Conservation (phyloP, 2,113 vertebrate genomes). For the Heloderma charlesbogerti region DNA sequence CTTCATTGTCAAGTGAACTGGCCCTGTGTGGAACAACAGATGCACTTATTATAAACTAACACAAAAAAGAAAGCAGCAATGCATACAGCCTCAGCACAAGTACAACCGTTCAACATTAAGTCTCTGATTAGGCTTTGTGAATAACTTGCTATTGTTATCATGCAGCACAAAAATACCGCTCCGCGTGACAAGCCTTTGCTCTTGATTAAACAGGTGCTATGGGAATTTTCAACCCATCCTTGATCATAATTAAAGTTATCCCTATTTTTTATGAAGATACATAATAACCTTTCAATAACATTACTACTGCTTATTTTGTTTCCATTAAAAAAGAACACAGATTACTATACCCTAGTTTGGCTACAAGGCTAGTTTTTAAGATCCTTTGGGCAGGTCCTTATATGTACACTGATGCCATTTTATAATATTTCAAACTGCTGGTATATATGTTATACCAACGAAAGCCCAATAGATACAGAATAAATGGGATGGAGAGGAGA, state of each 20-base stretch:
- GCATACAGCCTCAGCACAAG: background rate
- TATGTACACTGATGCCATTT: background rate
- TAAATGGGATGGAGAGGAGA: background rate
- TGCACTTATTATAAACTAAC: background rate
- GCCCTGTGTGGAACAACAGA: background rate
- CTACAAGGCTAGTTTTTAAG: background rate
- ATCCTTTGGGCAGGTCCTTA: background rate
- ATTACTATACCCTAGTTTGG: background rate
- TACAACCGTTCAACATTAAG: constrained; percentile 31
- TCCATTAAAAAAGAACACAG: constrained; percentile 26
- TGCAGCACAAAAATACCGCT: constrained; percentile 30
- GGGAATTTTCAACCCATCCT: constrained; percentile 54
- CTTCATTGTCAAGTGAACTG: background rate
- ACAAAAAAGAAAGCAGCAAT: background rate
- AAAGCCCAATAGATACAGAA: background rate
- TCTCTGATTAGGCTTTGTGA: constrained; percentile 39
- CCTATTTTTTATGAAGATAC: constrained; percentile 29
- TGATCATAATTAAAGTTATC: constrained; percentile 56
- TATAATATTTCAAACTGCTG: background rate
- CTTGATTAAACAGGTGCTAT: constrained; percentile 53
- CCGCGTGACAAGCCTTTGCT: constrained; percentile 12
- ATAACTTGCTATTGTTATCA: constrained; percentile 42
- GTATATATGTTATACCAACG: background rate
- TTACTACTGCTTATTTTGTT: background rate
- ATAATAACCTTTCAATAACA: constrained; percentile 27